These are phyloP conservation scores for Lepeophtheirus salmonis DNA, from an alignment of 1,140 invertebrate genomes.

Conservation along the genomic window DNA sequence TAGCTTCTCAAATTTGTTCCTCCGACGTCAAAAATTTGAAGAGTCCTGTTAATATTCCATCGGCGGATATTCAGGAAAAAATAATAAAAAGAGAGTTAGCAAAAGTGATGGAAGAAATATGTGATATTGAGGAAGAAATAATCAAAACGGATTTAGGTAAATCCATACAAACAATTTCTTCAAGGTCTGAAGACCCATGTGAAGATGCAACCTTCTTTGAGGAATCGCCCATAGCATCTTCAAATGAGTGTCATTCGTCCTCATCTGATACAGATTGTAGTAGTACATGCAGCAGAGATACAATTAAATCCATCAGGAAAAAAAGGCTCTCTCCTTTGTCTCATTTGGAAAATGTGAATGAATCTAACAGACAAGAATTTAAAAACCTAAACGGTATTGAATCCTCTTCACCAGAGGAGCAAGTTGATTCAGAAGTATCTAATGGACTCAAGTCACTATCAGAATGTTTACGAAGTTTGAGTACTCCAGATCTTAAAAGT, in stretches of 20 bases:
- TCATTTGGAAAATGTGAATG: no score
- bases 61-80: background rate
- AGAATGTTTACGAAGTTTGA: background rate
- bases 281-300: no score
- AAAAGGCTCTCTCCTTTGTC: no score
- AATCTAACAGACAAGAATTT: no score
- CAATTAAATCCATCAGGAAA: no score
- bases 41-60: background rate
- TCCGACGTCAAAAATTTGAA: background rate
- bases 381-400: background rate
- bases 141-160: no score
- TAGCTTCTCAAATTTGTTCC: background rate
- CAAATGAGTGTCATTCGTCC: no score
- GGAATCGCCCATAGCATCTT: no score
- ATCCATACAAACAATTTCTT: no score
- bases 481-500: background rate
- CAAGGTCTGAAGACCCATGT: no score
- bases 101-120: background rate
- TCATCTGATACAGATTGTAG: no score
- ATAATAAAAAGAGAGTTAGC: background rate
- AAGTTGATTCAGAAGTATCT: background rate
- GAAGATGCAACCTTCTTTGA: no score
- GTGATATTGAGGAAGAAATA: background rate
- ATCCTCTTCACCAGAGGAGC: background rate
- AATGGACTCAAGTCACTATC: background rate